Evolutionary conservation across 2,113 vertebrate species (phyloP), one percentile per base, ranked within the genome.

Genomic region (Corythornis vintsioides): DNA sequence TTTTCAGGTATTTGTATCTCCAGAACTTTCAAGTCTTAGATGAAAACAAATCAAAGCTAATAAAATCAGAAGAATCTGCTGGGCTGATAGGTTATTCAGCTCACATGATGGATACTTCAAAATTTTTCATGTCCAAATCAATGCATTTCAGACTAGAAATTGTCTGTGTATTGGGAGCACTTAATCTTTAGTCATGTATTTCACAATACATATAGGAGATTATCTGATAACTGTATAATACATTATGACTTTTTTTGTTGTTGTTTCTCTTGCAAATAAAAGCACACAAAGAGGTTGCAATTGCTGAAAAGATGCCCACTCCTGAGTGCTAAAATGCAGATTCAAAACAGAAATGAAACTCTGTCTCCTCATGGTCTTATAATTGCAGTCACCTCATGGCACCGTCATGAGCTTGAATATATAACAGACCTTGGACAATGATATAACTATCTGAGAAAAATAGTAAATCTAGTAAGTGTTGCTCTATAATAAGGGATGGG

Each of bases 161-260:
- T 43, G 72, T 38, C 73, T 64, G 47, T 85, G 50, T 65, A 50
- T n/a, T 72, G 25, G 55, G 60, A 87, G 29, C 33, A 72, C 72
- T 59, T 93, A 90, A 83, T 87, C 65, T 86, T 91, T 78, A 91
- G 43, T 19, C 31, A 82, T 22, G 85, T 61, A 88, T 86, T 95
- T 93, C 82, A 73, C 60, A 57, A 61, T 73, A 94, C 17, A 38
- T 7, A 71, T 7, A 71, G 40, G 14, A 93, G 75, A 93, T 74
- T 95, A 78, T 55, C 56, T 53, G 67, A 74, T 19, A 89, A 29
- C 28, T 88, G 48, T 43, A 43, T 43, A 63, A 45, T 73, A 71
- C 48, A n/a, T 28, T 50, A 29, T 65, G 42, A 82, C 86, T 59
- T 88, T 42, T 47, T 87, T 66, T 38, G 33, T 33, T 35, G 35